Base-by-base conservation (phyloP, 2,113 vertebrate species). In the Oncorhynchus mykiss region DNA sequence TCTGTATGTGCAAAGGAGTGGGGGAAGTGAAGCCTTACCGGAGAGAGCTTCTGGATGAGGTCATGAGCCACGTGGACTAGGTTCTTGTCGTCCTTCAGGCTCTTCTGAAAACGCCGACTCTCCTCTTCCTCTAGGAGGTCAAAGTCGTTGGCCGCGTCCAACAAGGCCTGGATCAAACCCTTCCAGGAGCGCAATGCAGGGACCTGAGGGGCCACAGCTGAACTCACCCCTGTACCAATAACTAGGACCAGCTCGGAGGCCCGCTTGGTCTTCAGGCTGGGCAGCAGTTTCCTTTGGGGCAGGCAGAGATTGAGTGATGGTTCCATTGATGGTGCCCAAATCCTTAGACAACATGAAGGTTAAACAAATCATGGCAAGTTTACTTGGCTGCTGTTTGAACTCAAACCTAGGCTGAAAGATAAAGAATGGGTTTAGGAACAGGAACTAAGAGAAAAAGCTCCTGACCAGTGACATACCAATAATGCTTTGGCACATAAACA, bases 1-100 rank as follows among this genome's bases (percentile, higher is more conserved):
- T 7, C 57, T 45, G 34, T 31, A 34, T 70, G 68, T 45, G 68
- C 24, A 18, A 1, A 3, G 16, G 70, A 73, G 39, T 29, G 49
- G 18, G 24, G 29, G 71, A 39, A 13, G 84, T 86, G 22, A 9
- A 31, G 71, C 75, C 96, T 96, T 92, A 99, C 97, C 73, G 96
- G 96, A 54, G 97, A 98, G 60, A 98, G 94, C 90, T 98, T 99
- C 94, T 98, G 97, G 87, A 98, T 98, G 70, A 99, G 96, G 91
- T 98, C 97, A n/a, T 98, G 97, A 83, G 96, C 96, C 67, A 98
- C 94, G 1, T 97, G 96, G 72, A 98, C 93, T 80, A 98, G 90
- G 91, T 98, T 98, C 93, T 98, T 98, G 88, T 98, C 96, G 80
- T 98, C 96, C 0, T 94, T 92, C 79, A 98, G 95, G 89, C 96